These are phyloP conservation scores for Varanus salvator DNA, from an alignment of 2,113 vertebrate species.

Conservation along the genomic window DNA sequence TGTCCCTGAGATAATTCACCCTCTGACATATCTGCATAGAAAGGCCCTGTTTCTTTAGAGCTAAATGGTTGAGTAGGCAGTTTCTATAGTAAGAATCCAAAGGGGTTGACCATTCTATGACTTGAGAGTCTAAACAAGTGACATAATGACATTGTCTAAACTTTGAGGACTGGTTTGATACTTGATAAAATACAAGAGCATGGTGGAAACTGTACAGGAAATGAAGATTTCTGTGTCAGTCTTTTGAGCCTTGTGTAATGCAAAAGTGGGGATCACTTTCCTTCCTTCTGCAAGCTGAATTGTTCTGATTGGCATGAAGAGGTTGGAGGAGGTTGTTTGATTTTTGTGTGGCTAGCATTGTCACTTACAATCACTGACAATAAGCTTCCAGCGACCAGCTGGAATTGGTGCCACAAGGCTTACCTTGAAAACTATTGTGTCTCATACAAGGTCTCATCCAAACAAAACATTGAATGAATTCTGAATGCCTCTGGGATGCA, in stretches of 20 bases:
- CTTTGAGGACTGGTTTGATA: neutral
- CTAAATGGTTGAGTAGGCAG: neutral
- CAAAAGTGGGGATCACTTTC: slow-evolving; percentile 25
- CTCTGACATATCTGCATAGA: no score
- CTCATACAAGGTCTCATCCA: slow-evolving; percentile 32
- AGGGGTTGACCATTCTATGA: neutral
- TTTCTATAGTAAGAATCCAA: neutral
- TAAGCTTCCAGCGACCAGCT: slow-evolving; percentile 33
- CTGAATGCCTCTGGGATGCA: slow-evolving; percentile 38
- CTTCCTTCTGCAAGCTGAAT: slow-evolving; percentile 12
- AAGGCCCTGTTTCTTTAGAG: no score
- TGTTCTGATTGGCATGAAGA: slow-evolving; percentile 40
- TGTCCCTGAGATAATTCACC: neutral
- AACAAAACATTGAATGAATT: slow-evolving; percentile 53
- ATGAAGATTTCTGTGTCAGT: neutral
- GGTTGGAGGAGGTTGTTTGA: slow-evolving; percentile 12
- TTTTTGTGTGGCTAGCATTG: slow-evolving; percentile 42
- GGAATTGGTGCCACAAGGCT: slow-evolving; percentile 47
- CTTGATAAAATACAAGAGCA: neutral
- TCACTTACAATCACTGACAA: slow-evolving; percentile 36
- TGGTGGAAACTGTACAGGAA: neutral
- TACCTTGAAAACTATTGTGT: slow-evolving; percentile 48
- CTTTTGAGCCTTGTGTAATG: neutral
- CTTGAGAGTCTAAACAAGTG: no score
- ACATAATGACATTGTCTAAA: neutral